These are phyloP conservation scores for Amphiprion percula DNA, from an alignment of 2,113 vertebrate genomes.

Conservation along the genomic window DNA sequence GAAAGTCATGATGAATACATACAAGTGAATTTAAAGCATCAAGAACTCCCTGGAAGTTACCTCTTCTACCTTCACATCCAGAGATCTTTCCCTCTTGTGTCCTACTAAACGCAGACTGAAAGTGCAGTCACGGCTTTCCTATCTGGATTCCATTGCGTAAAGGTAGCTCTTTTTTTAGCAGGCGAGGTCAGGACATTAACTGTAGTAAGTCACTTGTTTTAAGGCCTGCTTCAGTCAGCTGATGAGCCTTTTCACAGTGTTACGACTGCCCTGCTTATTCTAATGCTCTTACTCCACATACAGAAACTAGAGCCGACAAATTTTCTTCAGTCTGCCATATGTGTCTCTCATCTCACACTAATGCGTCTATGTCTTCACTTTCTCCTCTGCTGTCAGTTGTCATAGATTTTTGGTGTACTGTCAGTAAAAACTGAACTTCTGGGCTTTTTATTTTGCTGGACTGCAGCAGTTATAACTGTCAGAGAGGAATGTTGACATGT, in stretches of 20 bases:
- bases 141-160: slow-evolving; percentile 42
- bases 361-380: not conserved
- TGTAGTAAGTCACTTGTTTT: slow-evolving; percentile 46
- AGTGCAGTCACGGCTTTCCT: slow-evolving; percentile 40
- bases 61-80: not conserved
- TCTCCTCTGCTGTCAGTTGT: slow-evolving; percentile 15
- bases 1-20: slow-evolving; percentile 18
- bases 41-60: not conserved
- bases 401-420: slow-evolving; percentile 19
- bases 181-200: slow-evolving; percentile 35
- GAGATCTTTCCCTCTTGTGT: slow-evolving; percentile 1
- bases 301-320: not conserved
- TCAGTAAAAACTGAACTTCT: slow-evolving; percentile 21
- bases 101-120: slow-evolving; percentile 9
- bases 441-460: slow-evolving; percentile 25
- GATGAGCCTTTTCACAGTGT: slow-evolving; percentile 26
- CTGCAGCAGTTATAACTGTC: slow-evolving; percentile 42
- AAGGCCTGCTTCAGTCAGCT: slow-evolving; percentile 62
- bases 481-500: slow-evolving; percentile 66
- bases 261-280: not conserved
- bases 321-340: not conserved
- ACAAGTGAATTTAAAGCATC: slow-evolving; percentile 4
- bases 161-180: slow-evolving; percentile 57
- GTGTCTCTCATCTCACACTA: not conserved
- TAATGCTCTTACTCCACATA: not conserved